Base-by-base conservation (phyloP, 1,140 invertebrate genomes). In the Zophobas atratus region DNA sequence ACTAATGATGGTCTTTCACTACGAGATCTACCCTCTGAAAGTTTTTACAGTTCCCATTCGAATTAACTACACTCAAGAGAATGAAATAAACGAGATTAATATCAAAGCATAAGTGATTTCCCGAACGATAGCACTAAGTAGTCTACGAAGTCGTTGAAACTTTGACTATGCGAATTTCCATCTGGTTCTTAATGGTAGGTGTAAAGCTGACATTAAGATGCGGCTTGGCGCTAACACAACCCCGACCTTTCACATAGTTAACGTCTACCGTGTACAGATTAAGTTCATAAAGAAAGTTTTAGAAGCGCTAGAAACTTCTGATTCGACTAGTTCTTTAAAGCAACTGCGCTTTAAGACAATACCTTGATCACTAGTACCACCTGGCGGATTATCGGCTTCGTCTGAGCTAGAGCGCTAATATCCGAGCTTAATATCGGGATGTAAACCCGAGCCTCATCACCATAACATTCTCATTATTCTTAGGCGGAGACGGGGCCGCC, bases 391-490 rank as follows among this genome's bases (percentile, higher is more conserved):
- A 83, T 83, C 78, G 63, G 53, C 60, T 60, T 51, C 55, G 73
- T 38, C 70, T 79, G 73, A 63, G 51, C 74, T 63, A 48, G 60
- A 74, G 73, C 77, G 79, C 79, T 83, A 83, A 84, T 84, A 83
- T 84, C 77, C 79, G 6, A 60, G 80, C 79, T 84, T 83, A 84
- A 83, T 84, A 82, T 84, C 77, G 81, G 81, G 76, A 80, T 83
- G 81, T 82, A 81, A 77, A 79, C 79, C 70, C 56, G 76, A 57
- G 79, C 72, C 82, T 84, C 83, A 84, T 84, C 83, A 84, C 82
- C 83, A 84, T 84, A 84, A 83, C 83, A 82, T 84, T 84, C 82
- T 83, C 83, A 84, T 84, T 84, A 84, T 82, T 84, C 83, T 83
- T 83, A 49, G 74, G 70, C 60, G 57, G 67, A 80, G 67, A 70